phyloP scores from a whole-genome alignment of 2,888 invertebrate genomes.

The Fragum whitleyi region DNA sequence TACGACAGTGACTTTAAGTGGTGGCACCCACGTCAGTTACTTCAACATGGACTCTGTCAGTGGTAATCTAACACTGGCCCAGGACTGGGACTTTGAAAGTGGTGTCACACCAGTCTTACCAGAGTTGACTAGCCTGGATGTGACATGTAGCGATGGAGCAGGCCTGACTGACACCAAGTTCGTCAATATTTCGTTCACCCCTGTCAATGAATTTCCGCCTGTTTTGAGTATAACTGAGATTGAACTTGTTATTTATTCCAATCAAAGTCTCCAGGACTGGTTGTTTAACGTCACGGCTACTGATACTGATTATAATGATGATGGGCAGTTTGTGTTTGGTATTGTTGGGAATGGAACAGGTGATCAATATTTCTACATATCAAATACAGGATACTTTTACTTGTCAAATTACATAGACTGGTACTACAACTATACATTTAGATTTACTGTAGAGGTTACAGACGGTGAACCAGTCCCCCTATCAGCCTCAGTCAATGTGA shows the following conservation, averaged over 20 bases:
- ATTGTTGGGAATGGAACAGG: slow-evolving; percentile 40
- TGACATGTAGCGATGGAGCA: slow-evolving; percentile 45
- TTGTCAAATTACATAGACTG: slow-evolving; percentile 27
- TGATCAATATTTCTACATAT: slow-evolving; percentile 30
- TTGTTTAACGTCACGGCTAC: slow-evolving; percentile 35
- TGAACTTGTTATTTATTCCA: slow-evolving; percentile 32
- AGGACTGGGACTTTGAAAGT: slow-evolving; percentile 48
- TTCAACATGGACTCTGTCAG: slow-evolving; percentile 17
- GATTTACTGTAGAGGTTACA: slow-evolving; percentile 35
- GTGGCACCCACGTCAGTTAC: slow-evolving; percentile 33
- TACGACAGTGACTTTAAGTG: slow-evolving; percentile 4
- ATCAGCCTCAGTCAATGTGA: slow-evolving; percentile 26
- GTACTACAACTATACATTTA: slow-evolving; percentile 38
- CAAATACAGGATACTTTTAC: not conserved
- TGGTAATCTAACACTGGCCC: slow-evolving; percentile 21
- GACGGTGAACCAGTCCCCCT: slow-evolving; percentile 28
- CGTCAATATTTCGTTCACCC: slow-evolving; percentile 22
- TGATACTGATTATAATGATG: slow-evolving; percentile 35
- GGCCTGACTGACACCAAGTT: slow-evolving; percentile 21
- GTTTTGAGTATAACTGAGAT: slow-evolving; percentile 16
- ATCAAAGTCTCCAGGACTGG: slow-evolving; percentile 25
- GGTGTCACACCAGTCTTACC: slow-evolving; percentile 6
- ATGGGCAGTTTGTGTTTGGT: slow-evolving; percentile 28
- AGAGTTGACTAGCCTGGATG: slow-evolving; percentile 14
- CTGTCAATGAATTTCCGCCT: slow-evolving; percentile 44